These are phyloP conservation scores for Cantharis rustica DNA, from an alignment of 2,888 invertebrate species.

Conservation along the genomic window DNA sequence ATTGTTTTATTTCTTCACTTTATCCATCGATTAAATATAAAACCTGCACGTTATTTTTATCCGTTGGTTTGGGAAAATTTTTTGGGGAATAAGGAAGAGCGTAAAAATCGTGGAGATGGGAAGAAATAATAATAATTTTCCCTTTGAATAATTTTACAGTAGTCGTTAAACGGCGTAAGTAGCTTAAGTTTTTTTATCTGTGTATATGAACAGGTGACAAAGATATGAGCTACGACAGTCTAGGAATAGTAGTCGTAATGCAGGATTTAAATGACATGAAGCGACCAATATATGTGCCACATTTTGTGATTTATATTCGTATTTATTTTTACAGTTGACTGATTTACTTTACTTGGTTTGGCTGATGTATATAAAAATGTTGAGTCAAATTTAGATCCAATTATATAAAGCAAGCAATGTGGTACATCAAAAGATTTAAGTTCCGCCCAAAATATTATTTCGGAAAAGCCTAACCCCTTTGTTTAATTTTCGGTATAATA, in stretches of 20 bases:
- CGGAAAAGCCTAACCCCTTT: not conserved
- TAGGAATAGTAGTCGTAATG: slow-evolving; percentile 40
- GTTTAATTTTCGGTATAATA: not conserved
- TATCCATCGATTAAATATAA: not conserved
- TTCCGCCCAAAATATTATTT: not conserved
- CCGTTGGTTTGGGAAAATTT: not conserved
- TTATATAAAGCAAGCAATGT: slow-evolving; percentile 22
- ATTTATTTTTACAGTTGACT: slow-evolving; percentile 37
- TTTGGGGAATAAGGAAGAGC: not conserved
- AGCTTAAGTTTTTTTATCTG: not conserved
- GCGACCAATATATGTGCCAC: slow-evolving; percentile 34
- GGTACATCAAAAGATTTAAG: slow-evolving; percentile 12
- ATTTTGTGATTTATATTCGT: slow-evolving; percentile 36
- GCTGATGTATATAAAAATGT: slow-evolving; percentile 31
- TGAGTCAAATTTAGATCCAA: slow-evolving; percentile 36
- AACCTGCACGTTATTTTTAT: not conserved
- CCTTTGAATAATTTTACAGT: not conserved
- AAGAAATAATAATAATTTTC: not conserved
- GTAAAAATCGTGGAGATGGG: not conserved
- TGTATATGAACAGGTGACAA: slow-evolving; percentile 38
- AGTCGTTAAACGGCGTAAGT: not conserved
- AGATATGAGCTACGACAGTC: slow-evolving; percentile 34
- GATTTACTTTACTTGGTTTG: slow-evolving; percentile 38
- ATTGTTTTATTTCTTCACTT: not conserved
- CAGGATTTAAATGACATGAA: slow-evolving; percentile 38